Evolutionary conservation across 1,140 invertebrate species (phyloP), one percentile per base, ranked within the genome.

Genomic region (Eciton burchellii): DNA sequence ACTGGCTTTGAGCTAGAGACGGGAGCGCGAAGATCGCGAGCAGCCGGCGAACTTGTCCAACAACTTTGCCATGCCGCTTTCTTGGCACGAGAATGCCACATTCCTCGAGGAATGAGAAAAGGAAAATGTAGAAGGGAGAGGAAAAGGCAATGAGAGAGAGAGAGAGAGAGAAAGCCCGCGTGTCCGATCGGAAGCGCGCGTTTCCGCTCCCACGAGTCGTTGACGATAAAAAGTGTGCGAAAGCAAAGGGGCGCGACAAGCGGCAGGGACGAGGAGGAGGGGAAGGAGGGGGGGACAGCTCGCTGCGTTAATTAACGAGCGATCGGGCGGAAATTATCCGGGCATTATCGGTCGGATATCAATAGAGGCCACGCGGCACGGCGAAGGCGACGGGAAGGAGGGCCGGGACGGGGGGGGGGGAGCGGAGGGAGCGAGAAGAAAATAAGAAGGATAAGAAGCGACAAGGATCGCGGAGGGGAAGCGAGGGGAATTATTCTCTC

Each of bases 321-420:
- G 81, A 84, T 89, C 83, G 47, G 88, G 89, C 84, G 84, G 85
- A 88, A 88, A 85, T 87, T 74, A 84, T 84, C 83, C 29, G 49
- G 65, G 66, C 81, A 84, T n/a, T n/a, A n/a, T 82, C 49, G 74
- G 52, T 26, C 12, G 65, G 63, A 85, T 59, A 62, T 70, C 47
- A 29, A 26, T 77, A 24, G n/a, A n/a, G 59, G 19, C 3, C 26
- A 5, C 47, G 6, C 19, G 49, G n/a, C n/a, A n/a, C n/a, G n/a
- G n/a, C n/a, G n/a, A n/a, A n/a, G n/a, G n/a, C n/a, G n/a, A n/a
- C n/a, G n/a, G n/a, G n/a, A n/a, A n/a, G n/a, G n/a, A n/a, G n/a
- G n/a, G n/a, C n/a, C n/a, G n/a, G n/a, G n/a, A n/a, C n/a, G n/a
- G n/a, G n/a, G n/a, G n/a, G n/a, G n/a, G n/a, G n/a, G 24, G 16